Evolutionary conservation across 2,113 vertebrate genomes (phyloP).

Genomic region (Apaloderma vittatum): DNA sequence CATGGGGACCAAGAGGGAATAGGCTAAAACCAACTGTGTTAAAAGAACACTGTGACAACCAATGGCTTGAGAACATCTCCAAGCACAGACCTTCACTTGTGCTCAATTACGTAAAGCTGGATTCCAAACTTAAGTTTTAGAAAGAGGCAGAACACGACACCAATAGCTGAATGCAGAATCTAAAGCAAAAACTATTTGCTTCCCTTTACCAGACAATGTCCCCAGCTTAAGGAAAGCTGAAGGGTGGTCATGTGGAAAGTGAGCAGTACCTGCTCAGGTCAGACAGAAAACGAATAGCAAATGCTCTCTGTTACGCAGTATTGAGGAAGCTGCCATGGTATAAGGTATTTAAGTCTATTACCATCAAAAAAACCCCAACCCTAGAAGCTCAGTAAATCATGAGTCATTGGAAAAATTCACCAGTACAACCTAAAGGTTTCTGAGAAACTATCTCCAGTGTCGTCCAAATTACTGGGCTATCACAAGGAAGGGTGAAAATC

Average conservation of each 20-base stretch:
- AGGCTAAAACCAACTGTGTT: not conserved
- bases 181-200: not conserved
- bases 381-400: not conserved
- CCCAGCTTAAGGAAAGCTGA: not conserved
- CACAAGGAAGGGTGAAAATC: not conserved
- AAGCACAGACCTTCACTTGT: not conserved
- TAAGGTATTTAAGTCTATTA: not conserved
- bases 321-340: not conserved
- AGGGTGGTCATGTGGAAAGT: not conserved
- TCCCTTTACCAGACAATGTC: not conserved
- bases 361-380: accelerated
- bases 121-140: not conserved
- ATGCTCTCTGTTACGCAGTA: not conserved
- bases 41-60: not conserved
- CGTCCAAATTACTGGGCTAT: not conserved
- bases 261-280: not conserved
- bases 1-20: too few species aligned
- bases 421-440: not conserved
- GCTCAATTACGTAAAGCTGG: not conserved
- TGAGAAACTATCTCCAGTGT: not conserved
- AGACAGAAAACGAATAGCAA: not conserved
- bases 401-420: not conserved
- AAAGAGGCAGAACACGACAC: not conserved
- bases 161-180: not conserved
- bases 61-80: not conserved